A percentile compares a stretch with the other conserved stretches of the same genome.
phyloP scores from a whole-genome alignment of 2,113 vertebrate genomes.

The Boulengeromyrus knoepffleri region DNA sequence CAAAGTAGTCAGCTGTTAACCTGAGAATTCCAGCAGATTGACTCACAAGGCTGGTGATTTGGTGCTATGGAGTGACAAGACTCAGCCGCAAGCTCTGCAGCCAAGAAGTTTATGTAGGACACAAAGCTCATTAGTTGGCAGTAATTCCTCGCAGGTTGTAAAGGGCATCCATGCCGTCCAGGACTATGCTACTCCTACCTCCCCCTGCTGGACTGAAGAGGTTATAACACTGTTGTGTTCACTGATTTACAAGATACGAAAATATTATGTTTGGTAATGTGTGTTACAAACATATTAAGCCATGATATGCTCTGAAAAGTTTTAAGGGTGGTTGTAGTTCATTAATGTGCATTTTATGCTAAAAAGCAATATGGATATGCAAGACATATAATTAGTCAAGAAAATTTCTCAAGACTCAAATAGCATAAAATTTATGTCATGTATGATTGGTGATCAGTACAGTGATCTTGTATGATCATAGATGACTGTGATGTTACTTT shows the following conservation, averaged over 20 bases:
- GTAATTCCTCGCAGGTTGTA: neutral
- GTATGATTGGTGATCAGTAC: neutral
- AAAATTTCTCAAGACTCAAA: neutral
- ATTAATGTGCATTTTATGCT: neutral
- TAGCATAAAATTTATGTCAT: neutral
- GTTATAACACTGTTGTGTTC: neutral
- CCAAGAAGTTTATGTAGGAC: neutral
- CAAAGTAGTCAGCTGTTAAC: neutral
- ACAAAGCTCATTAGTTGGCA: neutral
- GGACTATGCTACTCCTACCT: neutral
- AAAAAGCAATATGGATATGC: neutral
- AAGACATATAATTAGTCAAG: neutral
- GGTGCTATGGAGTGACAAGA: neutral
- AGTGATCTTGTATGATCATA: neutral
- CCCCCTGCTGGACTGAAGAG: neutral
- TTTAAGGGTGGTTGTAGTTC: neutral
- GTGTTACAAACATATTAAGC: neutral
- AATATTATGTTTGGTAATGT: neutral
- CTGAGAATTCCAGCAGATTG: neutral
- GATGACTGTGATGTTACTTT: neutral
- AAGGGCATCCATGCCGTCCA: neutral
- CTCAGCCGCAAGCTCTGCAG: neutral
- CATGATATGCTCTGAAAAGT: neutral
- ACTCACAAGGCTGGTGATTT: neutral
- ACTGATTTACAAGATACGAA: neutral